Base-by-base conservation (phyloP, 2,113 vertebrate genomes). In the Enhydra lutris region DNA sequence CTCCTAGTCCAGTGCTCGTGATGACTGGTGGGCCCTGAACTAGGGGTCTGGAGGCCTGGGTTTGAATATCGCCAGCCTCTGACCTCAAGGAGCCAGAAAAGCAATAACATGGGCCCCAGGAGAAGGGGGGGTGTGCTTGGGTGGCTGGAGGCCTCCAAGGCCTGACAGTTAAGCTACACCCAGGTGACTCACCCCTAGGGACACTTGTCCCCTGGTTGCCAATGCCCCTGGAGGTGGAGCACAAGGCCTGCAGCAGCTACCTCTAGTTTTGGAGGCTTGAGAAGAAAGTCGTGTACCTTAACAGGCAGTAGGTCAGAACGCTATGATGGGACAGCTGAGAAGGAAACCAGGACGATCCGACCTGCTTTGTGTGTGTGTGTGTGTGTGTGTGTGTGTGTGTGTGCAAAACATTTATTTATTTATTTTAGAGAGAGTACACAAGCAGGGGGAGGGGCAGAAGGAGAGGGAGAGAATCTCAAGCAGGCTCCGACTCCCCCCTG, bases 1-100 rank as follows among this genome's bases (percentile, higher is more conserved):
- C 96, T 97, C 96, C 89, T 95, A 90, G 97, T 96, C 95, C 97
- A 97, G 97, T 87, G 97, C 94, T 97, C 11, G 52, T 97, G 87
- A 65, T 59, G 74, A 94, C 74, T 81, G 57, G 61, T 94, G 97
- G 97, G 97, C 95, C 96, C 96, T 95, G 98, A 94, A 84, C 88
- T 90, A 71, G 96, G 95, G 87, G 96, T 97, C 97, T 97, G 98
- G 97, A 97, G 95, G 84, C 81, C 97, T 82, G 88, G 80, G 93
- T 90, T 97, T 97, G 97, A 91, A 52, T 92, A 15, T 92, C 92
- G 5, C 84, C 83, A 50, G 63, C 78, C 65, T 59, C 74, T 50
- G 65, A 47, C 39, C 36, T 47, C n/a, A 3, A 2, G 55, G 34
- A 67, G 15, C 52, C 82, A n/a, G 83, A 36, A 36, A 87, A 89